Conservation (phyloP, 2,797 vertebrate genomes). For the Trachops cirrhosus region DNA sequence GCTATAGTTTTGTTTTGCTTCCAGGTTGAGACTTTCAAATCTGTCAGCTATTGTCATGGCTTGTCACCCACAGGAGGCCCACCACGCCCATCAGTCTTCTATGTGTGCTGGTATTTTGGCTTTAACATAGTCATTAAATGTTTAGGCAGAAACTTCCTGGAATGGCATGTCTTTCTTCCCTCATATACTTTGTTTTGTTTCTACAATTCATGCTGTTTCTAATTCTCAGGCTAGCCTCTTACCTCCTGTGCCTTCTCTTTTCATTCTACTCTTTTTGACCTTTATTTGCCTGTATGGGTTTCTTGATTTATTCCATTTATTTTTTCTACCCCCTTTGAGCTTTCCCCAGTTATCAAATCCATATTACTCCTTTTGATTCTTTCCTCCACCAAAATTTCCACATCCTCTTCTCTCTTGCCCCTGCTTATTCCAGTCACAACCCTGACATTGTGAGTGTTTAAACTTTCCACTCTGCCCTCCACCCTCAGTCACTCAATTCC, state of each 20-base stretch:
- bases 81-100: neutral
- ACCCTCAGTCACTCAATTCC: neutral
- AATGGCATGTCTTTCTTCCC: neutral
- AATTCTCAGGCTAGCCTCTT: neutral
- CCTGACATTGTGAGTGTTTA: neutral
- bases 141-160: slow-evolving; percentile 35
- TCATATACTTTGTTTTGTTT: neutral
- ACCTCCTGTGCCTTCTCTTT: neutral
- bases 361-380: neutral
- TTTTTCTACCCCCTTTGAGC: neutral
- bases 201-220: neutral
- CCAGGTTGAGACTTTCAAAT: neutral
- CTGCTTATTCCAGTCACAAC: neutral
- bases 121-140: neutral
- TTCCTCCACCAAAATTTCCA: neutral
- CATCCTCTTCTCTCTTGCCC: neutral
- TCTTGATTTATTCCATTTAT: neutral
- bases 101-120: neutral
- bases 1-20: neutral
- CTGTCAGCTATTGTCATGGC: neutral
- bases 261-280: neutral
- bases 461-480: neutral
- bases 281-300: neutral
- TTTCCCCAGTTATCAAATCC: neutral
- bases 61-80: neutral